Evolutionary conservation across 2,113 vertebrate genomes (phyloP).

Genomic region (Puffinus mauretanicus): DNA sequence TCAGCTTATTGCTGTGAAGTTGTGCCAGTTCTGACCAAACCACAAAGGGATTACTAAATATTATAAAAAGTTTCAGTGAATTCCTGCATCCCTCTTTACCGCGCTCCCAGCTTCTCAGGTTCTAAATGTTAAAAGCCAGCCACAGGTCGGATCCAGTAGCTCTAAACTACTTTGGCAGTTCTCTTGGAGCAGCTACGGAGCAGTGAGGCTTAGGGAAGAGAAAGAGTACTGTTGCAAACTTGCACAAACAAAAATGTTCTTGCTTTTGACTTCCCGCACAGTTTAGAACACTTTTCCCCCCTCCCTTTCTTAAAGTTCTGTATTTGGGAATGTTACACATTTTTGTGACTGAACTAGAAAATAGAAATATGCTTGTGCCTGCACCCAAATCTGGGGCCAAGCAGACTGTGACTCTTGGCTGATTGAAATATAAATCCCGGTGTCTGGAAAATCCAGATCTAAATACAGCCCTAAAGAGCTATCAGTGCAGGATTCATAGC

Average conservation of each 20-base stretch:
- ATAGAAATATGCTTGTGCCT: neutral
- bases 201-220: neutral
- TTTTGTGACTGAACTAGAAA: neutral
- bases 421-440: neutral
- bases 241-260: neutral
- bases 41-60: conserved; percentile 25
- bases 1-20: conserved; percentile 48
- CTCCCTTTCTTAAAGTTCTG: neutral
- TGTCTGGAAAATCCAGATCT: conserved; percentile 34
- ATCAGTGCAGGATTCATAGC: neutral
- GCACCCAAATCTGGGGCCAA: neutral
- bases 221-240: neutral
- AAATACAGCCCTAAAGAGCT: neutral
- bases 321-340: neutral
- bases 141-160: neutral
- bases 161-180: neutral
- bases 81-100: neutral
- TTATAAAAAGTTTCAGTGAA: conserved; percentile 2
- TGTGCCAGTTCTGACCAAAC: conserved; percentile 47
- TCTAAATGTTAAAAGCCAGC: conserved; percentile 1
- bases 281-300: neutral
- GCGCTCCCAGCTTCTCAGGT: neutral
- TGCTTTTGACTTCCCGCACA: neutral
- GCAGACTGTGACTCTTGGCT: conserved; percentile 22
- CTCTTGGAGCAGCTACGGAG: neutral